These are phyloP conservation scores for Ondatra zibethicus DNA, from an alignment of 2,113 vertebrate genomes.

Conservation along the genomic window DNA sequence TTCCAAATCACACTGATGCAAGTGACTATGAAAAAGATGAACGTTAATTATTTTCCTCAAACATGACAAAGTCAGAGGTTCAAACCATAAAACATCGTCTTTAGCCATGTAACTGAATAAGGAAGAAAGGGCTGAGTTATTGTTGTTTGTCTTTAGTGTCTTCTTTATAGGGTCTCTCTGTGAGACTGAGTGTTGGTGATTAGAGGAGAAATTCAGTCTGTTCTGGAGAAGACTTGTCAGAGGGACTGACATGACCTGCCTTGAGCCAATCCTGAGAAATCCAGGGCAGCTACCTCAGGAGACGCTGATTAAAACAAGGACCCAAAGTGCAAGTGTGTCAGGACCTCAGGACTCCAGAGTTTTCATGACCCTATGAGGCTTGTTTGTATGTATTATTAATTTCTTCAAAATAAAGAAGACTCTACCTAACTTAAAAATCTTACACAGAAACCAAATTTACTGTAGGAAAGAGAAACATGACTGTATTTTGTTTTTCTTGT, in stretches of 20 bases:
- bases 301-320: conserved; percentile 10
- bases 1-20: neutral
- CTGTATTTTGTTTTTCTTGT: conserved; percentile 57
- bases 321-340: neutral
- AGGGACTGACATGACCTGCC: neutral
- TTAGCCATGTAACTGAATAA: neutral
- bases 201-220: neutral
- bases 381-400: conserved; percentile 69
- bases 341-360: conserved; percentile 7
- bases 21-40: neutral
- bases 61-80: neutral
- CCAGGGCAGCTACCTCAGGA: neutral
- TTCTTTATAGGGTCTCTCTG: conserved; percentile 32
- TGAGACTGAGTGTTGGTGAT: conserved; percentile 18
- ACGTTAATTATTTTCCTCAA: neutral
- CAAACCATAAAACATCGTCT: neutral
- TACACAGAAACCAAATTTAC: conserved; percentile 64
- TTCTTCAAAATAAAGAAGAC: conserved; percentile 57
- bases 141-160: neutral
- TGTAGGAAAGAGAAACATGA: conserved; percentile 72
- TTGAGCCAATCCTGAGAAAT: conserved; percentile 12
- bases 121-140: neutral
- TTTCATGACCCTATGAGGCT: conserved; percentile 46
- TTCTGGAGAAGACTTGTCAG: neutral
- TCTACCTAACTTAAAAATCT: conserved; percentile 57